phyloP scores from a whole-genome alignment of 2,113 vertebrate species.

The Mormoops blainvillei region DNA sequence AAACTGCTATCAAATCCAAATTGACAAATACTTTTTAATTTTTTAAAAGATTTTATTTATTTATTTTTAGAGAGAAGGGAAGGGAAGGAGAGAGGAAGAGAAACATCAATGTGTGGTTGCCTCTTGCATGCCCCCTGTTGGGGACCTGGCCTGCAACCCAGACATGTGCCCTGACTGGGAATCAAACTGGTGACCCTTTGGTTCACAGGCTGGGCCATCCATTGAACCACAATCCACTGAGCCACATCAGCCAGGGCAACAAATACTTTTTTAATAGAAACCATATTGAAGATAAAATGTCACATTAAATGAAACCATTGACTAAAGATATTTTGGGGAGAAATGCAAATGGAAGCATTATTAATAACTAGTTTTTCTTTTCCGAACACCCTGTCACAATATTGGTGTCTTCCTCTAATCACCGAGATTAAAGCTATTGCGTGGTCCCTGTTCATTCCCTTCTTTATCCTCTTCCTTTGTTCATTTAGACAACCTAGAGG shows the following conservation, averaged over 20 bases:
- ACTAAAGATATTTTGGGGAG: background rate
- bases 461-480: background rate
- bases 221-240: no score
- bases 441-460: background rate
- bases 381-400: background rate
- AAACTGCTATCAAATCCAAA: constrained; percentile 14
- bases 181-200: no score
- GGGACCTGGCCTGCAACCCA: no score
- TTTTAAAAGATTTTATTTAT: no score
- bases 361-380: background rate
- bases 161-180: no score
- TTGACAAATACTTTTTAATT: background rate
- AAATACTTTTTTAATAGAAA: background rate
- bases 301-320: background rate
- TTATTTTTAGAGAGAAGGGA: no score
- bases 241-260: no score
- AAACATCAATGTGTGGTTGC: no score
- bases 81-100: no score
- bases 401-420: background rate
- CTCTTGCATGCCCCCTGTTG: no score
- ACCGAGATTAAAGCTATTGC: background rate
- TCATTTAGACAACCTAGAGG: background rate
- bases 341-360: background rate
- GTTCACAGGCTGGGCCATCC: no score
- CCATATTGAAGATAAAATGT: background rate